phyloP scores from a whole-genome alignment of 2,797 vertebrate genomes.

The Harpagifer antarcticus region DNA sequence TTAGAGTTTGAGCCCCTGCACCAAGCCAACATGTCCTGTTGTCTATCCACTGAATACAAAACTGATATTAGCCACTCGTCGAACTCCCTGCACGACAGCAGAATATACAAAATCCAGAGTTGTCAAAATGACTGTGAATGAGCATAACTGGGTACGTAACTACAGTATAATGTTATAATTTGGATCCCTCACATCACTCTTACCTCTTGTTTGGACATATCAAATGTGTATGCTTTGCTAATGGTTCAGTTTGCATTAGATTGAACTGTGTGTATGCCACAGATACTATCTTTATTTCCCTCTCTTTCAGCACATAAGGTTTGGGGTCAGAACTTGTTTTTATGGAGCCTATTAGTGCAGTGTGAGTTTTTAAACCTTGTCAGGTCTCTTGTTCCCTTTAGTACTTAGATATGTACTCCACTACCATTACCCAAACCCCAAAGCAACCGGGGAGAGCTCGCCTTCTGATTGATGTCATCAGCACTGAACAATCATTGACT shows the following conservation, averaged over 20 bases:
- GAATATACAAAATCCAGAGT: too few species aligned
- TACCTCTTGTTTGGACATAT: background rate
- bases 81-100: too few species aligned
- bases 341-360: constrained; percentile 36
- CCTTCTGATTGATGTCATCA: constrained; percentile 69
- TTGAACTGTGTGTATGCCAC: background rate
- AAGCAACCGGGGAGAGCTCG: constrained; percentile 49
- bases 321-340: constrained; percentile 51
- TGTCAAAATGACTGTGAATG: background rate
- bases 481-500: constrained; percentile 67
- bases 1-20: too few species aligned
- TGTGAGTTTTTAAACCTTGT: constrained; percentile 59
- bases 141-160: background rate
- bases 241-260: background rate
- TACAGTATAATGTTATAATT: background rate
- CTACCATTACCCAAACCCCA: constrained; percentile 61
- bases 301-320: constrained; percentile 24
- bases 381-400: constrained; percentile 48
- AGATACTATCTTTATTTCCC: constrained; percentile 10
- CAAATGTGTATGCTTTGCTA: background rate
- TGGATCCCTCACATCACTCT: background rate
- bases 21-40: background rate
- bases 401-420: constrained; percentile 60
- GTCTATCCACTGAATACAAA: background rate
- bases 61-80: background rate